phyloP scores from a whole-genome alignment of 30 jellyfish, hydroid and myxozoan genomes.

The Rhopilema esculentum region DNA sequence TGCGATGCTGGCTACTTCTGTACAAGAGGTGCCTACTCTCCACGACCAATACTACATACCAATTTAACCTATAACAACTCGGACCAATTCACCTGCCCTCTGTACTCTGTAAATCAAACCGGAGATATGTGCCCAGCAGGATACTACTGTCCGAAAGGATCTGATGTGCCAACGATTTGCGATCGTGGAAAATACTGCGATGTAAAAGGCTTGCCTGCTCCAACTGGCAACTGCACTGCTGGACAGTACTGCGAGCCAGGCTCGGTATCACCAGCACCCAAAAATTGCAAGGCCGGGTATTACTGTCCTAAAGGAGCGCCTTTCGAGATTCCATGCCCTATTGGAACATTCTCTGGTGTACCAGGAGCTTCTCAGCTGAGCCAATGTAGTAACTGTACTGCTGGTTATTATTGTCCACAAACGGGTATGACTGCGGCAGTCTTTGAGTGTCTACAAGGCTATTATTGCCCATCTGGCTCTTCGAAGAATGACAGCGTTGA shows the following conservation, averaged over 20 bases:
- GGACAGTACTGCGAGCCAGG: constrained; percentile 88
- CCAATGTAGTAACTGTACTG: constrained; percentile 90
- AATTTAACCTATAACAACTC: constrained; percentile 77
- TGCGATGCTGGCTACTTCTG: constrained; percentile 94
- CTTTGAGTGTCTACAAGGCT: constrained; percentile 89
- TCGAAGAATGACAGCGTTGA: constrained; percentile 78
- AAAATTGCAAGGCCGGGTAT: constrained; percentile 78
- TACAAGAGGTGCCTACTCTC: constrained; percentile 82
- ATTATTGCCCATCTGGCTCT: constrained; percentile 94
- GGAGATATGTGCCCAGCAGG: constrained; percentile 95
- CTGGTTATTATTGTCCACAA: constrained; percentile 94
- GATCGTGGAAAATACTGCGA: constrained; percentile 94
- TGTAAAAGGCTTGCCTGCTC: constrained; percentile 64
- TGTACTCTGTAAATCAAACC: constrained; percentile 87
- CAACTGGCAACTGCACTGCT: constrained; percentile 92
- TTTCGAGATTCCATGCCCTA: constrained; percentile 80
- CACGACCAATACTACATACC: constrained; percentile 69
- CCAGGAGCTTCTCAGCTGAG: constrained; percentile 65
- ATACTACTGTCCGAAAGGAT: constrained; percentile 88
- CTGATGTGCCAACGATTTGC: constrained; percentile 78
- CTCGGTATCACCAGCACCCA: constrained; percentile 70
- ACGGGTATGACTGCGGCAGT: constrained; percentile 86
- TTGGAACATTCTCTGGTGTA: constrained; percentile 88
- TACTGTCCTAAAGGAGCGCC: constrained; percentile 92
- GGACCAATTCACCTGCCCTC: constrained; percentile 87